A percentile compares a stretch with the other conserved stretches of the same genome.
Conservation (phyloP, 2,113 vertebrate genomes). For the Ailurus styani region DNA sequence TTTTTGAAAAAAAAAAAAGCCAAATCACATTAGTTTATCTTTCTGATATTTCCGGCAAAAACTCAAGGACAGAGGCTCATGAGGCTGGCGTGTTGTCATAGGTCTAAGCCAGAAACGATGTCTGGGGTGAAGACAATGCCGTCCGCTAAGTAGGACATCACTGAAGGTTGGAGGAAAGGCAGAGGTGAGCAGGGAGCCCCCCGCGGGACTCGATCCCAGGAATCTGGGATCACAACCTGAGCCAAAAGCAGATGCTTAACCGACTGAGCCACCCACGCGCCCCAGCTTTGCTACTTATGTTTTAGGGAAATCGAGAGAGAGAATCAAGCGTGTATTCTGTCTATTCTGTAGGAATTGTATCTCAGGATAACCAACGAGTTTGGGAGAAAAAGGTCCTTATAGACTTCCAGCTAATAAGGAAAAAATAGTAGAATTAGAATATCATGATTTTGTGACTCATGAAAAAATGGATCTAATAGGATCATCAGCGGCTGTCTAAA, state of each 20-base stretch:
- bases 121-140: background rate
- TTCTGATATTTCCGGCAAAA: background rate
- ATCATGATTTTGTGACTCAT: background rate
- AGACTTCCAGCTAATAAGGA: background rate
- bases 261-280: background rate
- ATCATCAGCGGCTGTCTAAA: background rate
- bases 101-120: background rate
- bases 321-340: background rate
- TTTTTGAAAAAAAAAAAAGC: too few species aligned
- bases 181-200: background rate
- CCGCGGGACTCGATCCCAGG: background rate
- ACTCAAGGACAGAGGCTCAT: background rate
- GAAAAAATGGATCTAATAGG: background rate
- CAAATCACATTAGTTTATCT: background rate
- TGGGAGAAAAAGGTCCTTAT: background rate
- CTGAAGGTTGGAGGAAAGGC: background rate
- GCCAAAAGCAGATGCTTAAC: background rate
- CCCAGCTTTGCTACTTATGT: background rate
- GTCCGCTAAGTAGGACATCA: background rate
- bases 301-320: background rate
- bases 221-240: background rate
- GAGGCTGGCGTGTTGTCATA: background rate
- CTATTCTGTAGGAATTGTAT: background rate
- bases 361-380: background rate
- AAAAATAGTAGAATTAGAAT: background rate